A percentile compares a stretch with the other conserved stretches of the same genome.
Conservation (phyloP, 2,113 vertebrate genomes). For the Sander lucioperca region DNA sequence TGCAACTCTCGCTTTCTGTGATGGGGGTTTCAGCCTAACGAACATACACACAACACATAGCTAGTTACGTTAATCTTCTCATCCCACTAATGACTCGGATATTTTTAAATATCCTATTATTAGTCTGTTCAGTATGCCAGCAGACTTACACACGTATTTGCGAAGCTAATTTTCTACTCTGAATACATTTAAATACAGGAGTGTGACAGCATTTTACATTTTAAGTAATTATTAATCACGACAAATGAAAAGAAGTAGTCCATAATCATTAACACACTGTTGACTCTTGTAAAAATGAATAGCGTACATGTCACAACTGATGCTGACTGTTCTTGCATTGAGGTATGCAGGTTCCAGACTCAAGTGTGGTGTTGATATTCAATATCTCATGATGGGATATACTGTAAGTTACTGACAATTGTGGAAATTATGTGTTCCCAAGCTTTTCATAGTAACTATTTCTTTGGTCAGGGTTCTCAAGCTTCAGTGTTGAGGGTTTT, state of each 20-base stretch:
- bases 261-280: neutral
- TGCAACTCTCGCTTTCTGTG: neutral
- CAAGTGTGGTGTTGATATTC: neutral
- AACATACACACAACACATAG: neutral
- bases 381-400: neutral
- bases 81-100: slow-evolving; percentile 54
- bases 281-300: neutral
- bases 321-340: neutral
- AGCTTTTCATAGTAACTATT: neutral
- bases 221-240: neutral
- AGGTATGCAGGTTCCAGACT: neutral
- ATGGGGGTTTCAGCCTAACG: neutral
- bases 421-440: neutral
- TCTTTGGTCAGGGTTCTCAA: neutral
- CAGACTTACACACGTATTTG: slow-evolving; percentile 11
- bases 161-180: slow-evolving; percentile 11
- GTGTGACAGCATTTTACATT: neutral
- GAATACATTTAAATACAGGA: neutral
- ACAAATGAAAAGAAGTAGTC: neutral
- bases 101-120: slow-evolving; percentile 74
- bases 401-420: neutral
- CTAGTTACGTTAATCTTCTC: slow-evolving; percentile 31
- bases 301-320: neutral
- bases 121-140: slow-evolving; percentile 52
- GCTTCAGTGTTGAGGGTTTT: neutral